Conservation (phyloP, 1,140 invertebrate genomes). For the Drosophila ironensis region DNA sequence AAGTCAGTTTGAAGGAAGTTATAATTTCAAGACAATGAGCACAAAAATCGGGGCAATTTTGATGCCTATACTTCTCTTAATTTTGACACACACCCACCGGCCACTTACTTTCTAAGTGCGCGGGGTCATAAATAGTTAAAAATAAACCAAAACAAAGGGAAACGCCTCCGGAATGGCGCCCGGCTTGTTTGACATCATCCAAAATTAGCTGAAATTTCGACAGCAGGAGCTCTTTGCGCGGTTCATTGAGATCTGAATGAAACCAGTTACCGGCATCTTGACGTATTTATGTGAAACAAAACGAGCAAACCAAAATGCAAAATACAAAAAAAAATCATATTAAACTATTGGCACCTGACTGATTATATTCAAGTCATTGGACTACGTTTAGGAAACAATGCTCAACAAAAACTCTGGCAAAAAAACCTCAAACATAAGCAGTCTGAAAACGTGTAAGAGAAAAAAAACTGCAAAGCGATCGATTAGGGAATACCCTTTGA, state of each 20-base stretch:
- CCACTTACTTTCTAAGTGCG: slow-evolving; percentile 15
- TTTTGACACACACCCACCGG: neutral
- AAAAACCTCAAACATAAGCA: slow-evolving; percentile 30
- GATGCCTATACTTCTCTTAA: slow-evolving; percentile 23
- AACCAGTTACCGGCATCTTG: slow-evolving; percentile 47
- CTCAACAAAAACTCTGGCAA: slow-evolving; percentile 15
- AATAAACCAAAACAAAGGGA: slow-evolving; percentile 39
- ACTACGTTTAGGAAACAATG: slow-evolving; percentile 49
- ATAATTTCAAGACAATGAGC: slow-evolving; percentile 28
- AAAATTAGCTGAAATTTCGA: slow-evolving; percentile 20
- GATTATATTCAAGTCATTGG: slow-evolving; percentile 48
- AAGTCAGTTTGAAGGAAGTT: slow-evolving; percentile 25
- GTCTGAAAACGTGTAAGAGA: slow-evolving; percentile 26
- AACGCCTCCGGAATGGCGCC: slow-evolving; percentile 1
- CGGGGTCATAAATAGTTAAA: slow-evolving; percentile 35
- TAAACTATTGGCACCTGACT: slow-evolving; percentile 25
- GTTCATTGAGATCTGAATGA: slow-evolving; percentile 6
- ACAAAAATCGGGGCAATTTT: slow-evolving; percentile 3
- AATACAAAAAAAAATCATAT: too few relatives aligned
- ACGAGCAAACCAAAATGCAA: too few relatives aligned
- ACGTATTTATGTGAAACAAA: slow-evolving; percentile 26
- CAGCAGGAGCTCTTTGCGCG: slow-evolving; percentile 7
- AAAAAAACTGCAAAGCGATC: neutral
- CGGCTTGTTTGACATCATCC: slow-evolving; percentile 38
- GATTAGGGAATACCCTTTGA: neutral